phyloP scores from a whole-genome alignment of 1,140 invertebrate genomes.

The Leucophenga varia region DNA sequence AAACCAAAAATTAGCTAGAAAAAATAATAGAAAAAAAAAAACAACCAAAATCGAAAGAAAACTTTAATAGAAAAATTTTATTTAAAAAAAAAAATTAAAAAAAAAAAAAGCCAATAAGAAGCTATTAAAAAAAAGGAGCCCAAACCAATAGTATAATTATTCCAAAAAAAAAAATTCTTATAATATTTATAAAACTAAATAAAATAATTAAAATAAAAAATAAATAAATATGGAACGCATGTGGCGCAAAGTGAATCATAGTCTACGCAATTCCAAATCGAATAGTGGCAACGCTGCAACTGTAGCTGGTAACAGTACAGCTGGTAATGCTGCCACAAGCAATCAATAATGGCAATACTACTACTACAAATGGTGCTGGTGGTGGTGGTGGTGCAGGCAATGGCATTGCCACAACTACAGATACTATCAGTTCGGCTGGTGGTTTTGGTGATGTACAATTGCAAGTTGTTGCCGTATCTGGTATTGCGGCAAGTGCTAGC shows the following conservation, averaged over 20 bases:
- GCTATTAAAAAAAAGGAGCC: too few relatives aligned
- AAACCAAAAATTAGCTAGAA: too few relatives aligned
- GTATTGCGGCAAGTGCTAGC: conserved; percentile 32
- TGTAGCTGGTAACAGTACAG: conserved; percentile 6
- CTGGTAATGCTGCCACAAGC: conserved; percentile 5
- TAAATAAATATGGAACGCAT: conserved; percentile 44
- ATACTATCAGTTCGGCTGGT: conserved; percentile 46
- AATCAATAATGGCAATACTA: not conserved
- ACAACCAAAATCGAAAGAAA: not conserved
- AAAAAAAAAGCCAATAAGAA: too few relatives aligned
- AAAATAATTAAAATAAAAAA: not conserved
- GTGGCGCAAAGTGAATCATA: conserved; percentile 56
- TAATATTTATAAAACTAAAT: conserved; percentile 8
- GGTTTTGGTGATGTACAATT: conserved; percentile 44
- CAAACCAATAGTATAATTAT: too few relatives aligned
- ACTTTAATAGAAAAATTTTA: conserved; percentile 5
- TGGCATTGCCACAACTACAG: conserved; percentile 30
- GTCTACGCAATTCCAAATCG: conserved; percentile 34
- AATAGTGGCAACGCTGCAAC: conserved; percentile 15
- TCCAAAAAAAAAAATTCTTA: too few relatives aligned
- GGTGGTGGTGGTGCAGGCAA: conserved; percentile 2
- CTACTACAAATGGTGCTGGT: too few relatives aligned
- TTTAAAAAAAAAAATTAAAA: too few relatives aligned
- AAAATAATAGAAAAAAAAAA: not conserved
- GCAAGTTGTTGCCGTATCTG: conserved; percentile 42